Base-by-base conservation (phyloP, 1,140 invertebrate genomes). In the Danaus plexippus region DNA sequence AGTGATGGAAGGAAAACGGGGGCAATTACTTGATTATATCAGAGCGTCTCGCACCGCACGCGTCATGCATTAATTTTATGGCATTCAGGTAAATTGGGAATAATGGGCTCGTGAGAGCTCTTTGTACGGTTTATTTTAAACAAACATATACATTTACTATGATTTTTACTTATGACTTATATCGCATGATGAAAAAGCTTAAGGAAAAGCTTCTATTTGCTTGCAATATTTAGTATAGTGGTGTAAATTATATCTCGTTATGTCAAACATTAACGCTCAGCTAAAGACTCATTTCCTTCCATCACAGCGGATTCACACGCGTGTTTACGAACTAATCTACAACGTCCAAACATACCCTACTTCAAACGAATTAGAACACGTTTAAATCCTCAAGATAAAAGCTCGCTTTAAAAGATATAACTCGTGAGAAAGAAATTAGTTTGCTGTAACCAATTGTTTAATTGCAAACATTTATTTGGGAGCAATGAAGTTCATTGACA, bases 301-400 rank as follows among this genome's bases (percentile, higher is more conserved):
- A 77, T 71, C 66, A 73, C 61, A 59, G 55, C 22, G 51, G 54
- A 59, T 82, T 85, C 81, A 63, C 81, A 85, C 69, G 70, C 66
- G 58, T 67, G 68, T 80, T 77, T 74, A 66, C 64, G 13, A 55
- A 68, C 66, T 48, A 54, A 46, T 52, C 82, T 79, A 77, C 60
- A 73, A 54, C 52, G 64, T 64, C 55, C 70, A 72, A 73, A 69
- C 57, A 65, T 71, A 72, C 65, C 66, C 57, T 63, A 52, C 43
- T 42, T 43, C 41, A 45, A 54, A 43, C 18, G 22, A 41, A 50
- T 60, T 54, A 58, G 22, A 40, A 57, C 40, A 15, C 47, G 49
- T 44, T 43, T 52, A 56, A 32, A 32, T 32, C 22, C 22, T 32
- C 22, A 8, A 32, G 22, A 32, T 32, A 32, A 32, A 22, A 22